Evolutionary conservation across 37 sponge, comb jelly and placozoan species (phyloP).

Genomic region (Cliona cf. orientalis): DNA sequence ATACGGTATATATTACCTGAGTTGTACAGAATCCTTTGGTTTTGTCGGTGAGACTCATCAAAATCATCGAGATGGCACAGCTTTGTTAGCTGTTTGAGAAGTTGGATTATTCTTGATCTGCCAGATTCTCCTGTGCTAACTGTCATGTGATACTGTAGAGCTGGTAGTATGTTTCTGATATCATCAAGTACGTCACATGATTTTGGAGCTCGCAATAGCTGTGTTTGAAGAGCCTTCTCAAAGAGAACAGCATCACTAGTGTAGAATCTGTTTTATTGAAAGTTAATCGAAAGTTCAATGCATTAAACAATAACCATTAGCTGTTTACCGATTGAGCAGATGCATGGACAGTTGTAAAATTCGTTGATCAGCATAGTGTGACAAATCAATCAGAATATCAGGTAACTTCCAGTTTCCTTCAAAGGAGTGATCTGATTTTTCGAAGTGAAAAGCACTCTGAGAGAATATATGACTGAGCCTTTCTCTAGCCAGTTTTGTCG

Average conservation of each 20-base stretch:
- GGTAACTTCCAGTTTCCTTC: background rate
- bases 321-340: conserved; percentile 53
- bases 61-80: conserved; percentile 40
- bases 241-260: conserved; percentile 48
- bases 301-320: too few species aligned
- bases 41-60: conserved; percentile 58
- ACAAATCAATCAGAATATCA: conserved; percentile 28
- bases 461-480: background rate
- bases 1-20: conserved; percentile 58
- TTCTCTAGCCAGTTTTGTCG: background rate
- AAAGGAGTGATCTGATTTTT: background rate
- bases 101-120: conserved; percentile 11
- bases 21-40: conserved; percentile 81
- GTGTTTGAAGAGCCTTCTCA: conserved; percentile 40
- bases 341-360: conserved; percentile 46
- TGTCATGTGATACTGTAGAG: too few species aligned
- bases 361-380: conserved; percentile 40
- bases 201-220: conserved; percentile 18
- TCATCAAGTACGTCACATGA: conserved; percentile 2
- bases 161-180: background rate
- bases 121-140: too few species aligned
- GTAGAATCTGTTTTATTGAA: too few species aligned
- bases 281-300: too few species aligned
- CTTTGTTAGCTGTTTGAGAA: background rate
- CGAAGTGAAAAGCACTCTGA: conserved; percentile 8